Percentiles rank a stretch among this genome's conserved stretches.
phyloP scores from a whole-genome alignment of 2,797 vertebrate genomes.

The Mus minutoides region DNA sequence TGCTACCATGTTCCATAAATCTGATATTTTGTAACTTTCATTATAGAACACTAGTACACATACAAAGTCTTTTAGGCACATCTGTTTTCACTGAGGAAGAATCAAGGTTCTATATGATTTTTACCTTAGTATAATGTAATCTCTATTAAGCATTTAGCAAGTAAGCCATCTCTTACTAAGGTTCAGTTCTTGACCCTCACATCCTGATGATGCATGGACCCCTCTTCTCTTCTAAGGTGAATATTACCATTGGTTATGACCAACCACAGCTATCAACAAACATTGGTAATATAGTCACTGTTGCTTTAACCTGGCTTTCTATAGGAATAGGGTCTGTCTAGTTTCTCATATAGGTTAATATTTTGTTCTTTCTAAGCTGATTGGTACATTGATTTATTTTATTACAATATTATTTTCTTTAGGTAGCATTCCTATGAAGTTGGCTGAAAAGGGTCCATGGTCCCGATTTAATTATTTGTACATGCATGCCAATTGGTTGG shows the following conservation, averaged over 20 bases:
- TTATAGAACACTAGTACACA: background rate
- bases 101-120: background rate
- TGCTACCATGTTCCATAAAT: background rate
- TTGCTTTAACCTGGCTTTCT: background rate
- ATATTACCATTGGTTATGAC: background rate
- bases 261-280: background rate
- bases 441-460: background rate
- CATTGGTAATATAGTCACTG: background rate
- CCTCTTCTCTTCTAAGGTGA: background rate
- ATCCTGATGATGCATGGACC: background rate
- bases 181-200: background rate
- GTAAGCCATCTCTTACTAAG: background rate
- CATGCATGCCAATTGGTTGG: background rate
- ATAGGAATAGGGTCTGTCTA: background rate
- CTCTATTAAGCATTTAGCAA: background rate
- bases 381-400: background rate
- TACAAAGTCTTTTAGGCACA: background rate
- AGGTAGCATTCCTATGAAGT: background rate
- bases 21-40: background rate
- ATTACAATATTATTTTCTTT: conserved; percentile 12
- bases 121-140: background rate
- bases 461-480: background rate
- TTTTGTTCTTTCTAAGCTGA: background rate
- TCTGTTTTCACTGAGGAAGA: background rate
- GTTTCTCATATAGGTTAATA: background rate